Base-by-base conservation (phyloP, 64 coral and sea anemone species). In the Actinia equina region DNA sequence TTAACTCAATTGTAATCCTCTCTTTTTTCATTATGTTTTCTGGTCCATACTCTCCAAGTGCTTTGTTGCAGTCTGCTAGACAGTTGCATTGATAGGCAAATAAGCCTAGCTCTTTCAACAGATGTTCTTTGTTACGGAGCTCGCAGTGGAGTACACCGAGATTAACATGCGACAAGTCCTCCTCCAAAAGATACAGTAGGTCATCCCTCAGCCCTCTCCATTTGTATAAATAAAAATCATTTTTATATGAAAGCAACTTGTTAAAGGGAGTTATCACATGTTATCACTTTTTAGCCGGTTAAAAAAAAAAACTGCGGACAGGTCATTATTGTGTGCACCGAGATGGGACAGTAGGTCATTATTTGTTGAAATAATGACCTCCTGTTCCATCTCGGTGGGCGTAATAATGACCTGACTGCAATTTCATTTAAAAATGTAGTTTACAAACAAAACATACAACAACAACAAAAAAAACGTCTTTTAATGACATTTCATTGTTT, bases 71-170 rank as follows among this genome's bases (percentile, higher is more conserved):
- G 30, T 89, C 53, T 44, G 77, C 60, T 19, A 82, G 59, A 55
- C 16, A 43, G 7, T 77, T 77, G 60, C 77, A 89, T 20, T 89
- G 70, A 42, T 63, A 82, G 8, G 77, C 77, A 89, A 89, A 89
- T 54, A 89, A 65, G 42, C 56, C 78, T 11, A 82, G 27, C 3
- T 71, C 77, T 58, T 22, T 81, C n/a, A 89, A 67, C 87, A 89
- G 58, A 49, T 89, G 87, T 54, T 89, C 87, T 18, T 77, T 89
- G 37, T 89, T 89, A 8, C 87, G 26, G 22, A 89, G 74, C 55
- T 89, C 87, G 44, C 87, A 89, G 53, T 89, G 87, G 22, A 89
- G 87, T 13, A 77, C 87, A 82, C 87, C 82, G 15, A 89, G 53
- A 59, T 89, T 89, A 10, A 89, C 56, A 82, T 89, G 23, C 20